Evolutionary conservation across 2,888 invertebrate genomes (phyloP).

Genomic region (Sepioteuthis lessoniana): DNA sequence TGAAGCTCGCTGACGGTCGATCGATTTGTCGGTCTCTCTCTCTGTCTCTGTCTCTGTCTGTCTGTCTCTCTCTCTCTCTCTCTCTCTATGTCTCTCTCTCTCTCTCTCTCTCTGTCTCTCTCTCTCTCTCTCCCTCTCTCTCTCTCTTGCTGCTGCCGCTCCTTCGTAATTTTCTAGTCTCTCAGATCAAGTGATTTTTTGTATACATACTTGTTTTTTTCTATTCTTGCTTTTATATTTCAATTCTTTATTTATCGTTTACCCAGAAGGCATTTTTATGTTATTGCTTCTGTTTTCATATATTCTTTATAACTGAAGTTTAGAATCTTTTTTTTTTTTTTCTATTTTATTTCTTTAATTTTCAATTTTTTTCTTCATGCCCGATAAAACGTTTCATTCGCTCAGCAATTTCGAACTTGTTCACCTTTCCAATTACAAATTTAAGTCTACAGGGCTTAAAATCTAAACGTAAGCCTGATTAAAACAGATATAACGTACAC

Average conservation of each 20-base stretch:
- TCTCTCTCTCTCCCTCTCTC: not conserved
- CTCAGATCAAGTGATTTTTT: not conserved
- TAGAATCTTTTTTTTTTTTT: not conserved
- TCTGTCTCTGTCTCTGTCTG: not conserved
- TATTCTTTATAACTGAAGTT: not conserved
- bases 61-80: not conserved
- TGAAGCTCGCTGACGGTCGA: too few relatives aligned
- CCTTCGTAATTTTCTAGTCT: too few relatives aligned
- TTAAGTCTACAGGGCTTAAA: not conserved
- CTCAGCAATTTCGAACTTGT: not conserved
- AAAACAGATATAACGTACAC: not conserved
- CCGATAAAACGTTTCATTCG: not conserved
- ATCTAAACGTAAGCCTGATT: not conserved
- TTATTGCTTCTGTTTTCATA: not conserved
- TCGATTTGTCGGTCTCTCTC: not conserved
- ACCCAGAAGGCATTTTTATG: not conserved
- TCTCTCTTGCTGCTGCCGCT: not conserved
- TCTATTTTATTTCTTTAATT: too few relatives aligned
- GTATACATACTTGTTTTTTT: not conserved
- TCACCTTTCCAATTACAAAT: not conserved
- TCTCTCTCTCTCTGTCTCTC: not conserved
- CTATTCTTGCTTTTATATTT: too few relatives aligned
- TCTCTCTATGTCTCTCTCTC: not conserved
- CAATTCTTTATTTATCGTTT: not conserved
- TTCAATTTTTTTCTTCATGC: not conserved